Evolutionary conservation across 2,888 invertebrate species (phyloP).

Genomic region (Folsomia manolachei): DNA sequence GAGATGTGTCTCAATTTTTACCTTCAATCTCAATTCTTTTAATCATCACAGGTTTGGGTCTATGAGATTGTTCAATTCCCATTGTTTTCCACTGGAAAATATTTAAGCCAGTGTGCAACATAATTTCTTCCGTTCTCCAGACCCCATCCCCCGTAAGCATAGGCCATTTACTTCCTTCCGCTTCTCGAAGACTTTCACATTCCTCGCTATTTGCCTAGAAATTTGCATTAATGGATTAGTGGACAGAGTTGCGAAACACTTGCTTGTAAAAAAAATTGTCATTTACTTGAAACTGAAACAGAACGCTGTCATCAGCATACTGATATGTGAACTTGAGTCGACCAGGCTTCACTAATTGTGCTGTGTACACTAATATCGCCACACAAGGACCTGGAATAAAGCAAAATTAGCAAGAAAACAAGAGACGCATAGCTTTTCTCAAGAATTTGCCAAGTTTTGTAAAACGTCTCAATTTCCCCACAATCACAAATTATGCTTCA

Average conservation of each 20-base stretch:
- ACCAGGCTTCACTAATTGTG: constrained; percentile 59
- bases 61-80: constrained; percentile 53
- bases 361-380: constrained; percentile 52
- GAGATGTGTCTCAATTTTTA: constrained; percentile 32
- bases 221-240: not conserved
- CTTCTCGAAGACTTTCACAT: constrained; percentile 56
- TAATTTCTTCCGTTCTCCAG: constrained; percentile 55
- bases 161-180: constrained; percentile 56
- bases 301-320: constrained; percentile 55
- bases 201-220: constrained; percentile 58
- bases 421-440: too few species aligned
- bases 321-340: constrained; percentile 59
- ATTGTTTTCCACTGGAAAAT: constrained; percentile 60
- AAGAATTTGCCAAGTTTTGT: too few species aligned
- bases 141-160: constrained; percentile 56
- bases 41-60: constrained; percentile 56
- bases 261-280: not conserved
- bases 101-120: constrained; percentile 58
- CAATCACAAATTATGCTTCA: too few species aligned
- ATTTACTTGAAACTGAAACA: constrained; percentile 58
- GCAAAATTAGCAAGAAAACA: not conserved
- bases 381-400: constrained; percentile 11
- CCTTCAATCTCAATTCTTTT: constrained; percentile 55
- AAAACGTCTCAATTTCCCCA: too few species aligned
- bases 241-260: not conserved